Base-by-base conservation (phyloP, 2,113 vertebrate species). In the Apaloderma vittatum region DNA sequence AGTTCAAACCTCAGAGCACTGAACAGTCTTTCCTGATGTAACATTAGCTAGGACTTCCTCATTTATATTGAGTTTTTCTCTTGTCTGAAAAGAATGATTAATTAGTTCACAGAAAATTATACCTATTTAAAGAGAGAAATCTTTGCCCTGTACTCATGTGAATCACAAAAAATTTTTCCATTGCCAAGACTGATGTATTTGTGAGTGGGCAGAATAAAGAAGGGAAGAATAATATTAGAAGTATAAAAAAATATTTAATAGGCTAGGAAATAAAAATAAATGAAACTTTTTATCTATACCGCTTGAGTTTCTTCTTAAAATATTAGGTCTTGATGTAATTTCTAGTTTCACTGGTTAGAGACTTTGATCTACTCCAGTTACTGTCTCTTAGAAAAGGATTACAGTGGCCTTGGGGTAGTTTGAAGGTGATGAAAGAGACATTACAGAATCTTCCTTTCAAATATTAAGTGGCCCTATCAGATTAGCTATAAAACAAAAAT, bases 301-400 rank as follows among this genome's bases (percentile, higher is more conserved):
- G 2, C 26, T 52, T 68, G 32, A 72, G 6, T 72, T 89, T 52
- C 30, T 66, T 72, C 40, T 76, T 73, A 94, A 95, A 94, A 36
- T 20, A 49, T 36, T 62, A 30, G 14, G 3, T 30, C 15, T 83
- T 63, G 11, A 37, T 71, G 15, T 43, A 84, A 66, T 49, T 81
- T 94, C 17, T 92, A 49, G 4, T 83, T 96, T 83, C 17, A 73
- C 4, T 40, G 18, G 8, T 83, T 65, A 46, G 13, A 15, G 29
- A 68, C 40, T 93, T 91, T 22, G 45, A 61, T 79, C 19, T 79
- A 34, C 18, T 66, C 24, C 19, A 49, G 45, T 72, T 67, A 49
- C 12, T 49, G 15, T 61, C 13, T 29, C 79, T 91, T 62, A 65
- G 11, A 93, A 86, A 23, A 73, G 12, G 24, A 37, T 62, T 57